Evolutionary conservation across 2,888 invertebrate genomes (phyloP).

Genomic region (Emmelina monodactyla): DNA sequence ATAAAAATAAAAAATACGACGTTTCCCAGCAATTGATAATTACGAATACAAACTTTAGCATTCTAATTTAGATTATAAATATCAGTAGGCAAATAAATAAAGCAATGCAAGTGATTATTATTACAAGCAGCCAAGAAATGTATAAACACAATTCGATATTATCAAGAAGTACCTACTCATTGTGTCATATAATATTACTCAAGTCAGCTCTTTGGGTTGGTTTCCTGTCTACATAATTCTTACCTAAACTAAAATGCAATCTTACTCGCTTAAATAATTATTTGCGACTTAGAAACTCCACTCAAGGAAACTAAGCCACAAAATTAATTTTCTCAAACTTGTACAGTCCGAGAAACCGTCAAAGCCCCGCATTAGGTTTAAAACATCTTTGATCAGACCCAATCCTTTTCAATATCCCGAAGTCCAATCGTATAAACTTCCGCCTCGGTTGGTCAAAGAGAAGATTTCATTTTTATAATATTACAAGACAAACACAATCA

Average conservation of each 20-base stretch:
- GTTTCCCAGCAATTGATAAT: no score
- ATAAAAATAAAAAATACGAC: neutral
- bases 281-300: constrained; percentile 9
- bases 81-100: no score
- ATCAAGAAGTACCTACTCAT: no score
- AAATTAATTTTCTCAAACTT: constrained; percentile 42
- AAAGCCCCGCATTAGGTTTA: constrained; percentile 34
- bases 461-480: constrained; percentile 57
- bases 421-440: constrained; percentile 27
- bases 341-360: constrained; percentile 40
- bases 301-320: constrained; percentile 45
- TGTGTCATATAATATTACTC: no score
- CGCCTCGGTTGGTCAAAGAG: constrained; percentile 26
- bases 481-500: constrained; percentile 55
- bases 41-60: no score
- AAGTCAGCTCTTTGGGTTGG: no score
- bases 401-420: constrained; percentile 45
- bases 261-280: neutral
- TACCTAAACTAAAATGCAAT: no score
- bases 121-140: no score
- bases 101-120: no score
- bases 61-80: no score
- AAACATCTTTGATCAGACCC: constrained; percentile 42
- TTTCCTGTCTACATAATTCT: no score
- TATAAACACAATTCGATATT: no score